Percentiles rank a stretch among this genome's conserved stretches.
Evolutionary conservation across 2,113 vertebrate species (phyloP).

Genomic region (Siphamia tubifer): DNA sequence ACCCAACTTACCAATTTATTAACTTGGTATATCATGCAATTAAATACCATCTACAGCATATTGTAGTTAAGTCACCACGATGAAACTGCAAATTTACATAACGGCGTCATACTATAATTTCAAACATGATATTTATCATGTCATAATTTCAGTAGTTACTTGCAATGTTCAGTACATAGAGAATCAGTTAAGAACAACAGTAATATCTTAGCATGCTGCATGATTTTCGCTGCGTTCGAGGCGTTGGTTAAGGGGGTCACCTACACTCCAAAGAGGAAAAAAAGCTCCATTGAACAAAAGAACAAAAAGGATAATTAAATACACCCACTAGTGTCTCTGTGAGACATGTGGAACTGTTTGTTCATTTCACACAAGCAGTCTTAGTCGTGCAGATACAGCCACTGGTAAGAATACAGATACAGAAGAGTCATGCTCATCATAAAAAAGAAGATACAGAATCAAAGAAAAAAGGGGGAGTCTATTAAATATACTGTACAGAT

Average conservation of each 20-base stretch:
- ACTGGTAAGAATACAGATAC: conserved; percentile 43
- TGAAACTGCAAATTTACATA: conserved; percentile 67
- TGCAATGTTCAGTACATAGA: conserved; percentile 64
- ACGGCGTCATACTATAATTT: conserved; percentile 47
- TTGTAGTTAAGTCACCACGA: conserved; percentile 68
- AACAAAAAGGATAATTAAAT: conserved; percentile 11
- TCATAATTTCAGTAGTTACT: conserved; percentile 53
- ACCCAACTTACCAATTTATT: conserved; percentile 53
- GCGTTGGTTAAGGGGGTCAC: conserved; percentile 18
- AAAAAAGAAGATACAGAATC: conserved; percentile 50
- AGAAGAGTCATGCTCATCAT: conserved; percentile 69
- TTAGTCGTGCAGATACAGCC: conserved; percentile 66
- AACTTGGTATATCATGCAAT: conserved; percentile 77
- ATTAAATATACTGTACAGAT: conserved; percentile 73
- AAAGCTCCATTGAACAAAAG: conserved; percentile 14
- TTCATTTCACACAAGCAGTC: conserved; percentile 47
- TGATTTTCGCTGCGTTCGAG: conserved; percentile 28
- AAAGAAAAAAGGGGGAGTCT: conserved; percentile 24
- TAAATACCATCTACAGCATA: conserved; percentile 66
- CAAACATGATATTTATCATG: conserved; percentile 34
- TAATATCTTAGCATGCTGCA: conserved; percentile 72
- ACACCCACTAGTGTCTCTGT: conserved; percentile 19
- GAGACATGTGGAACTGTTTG: conserved; percentile 22
- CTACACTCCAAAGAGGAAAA: conserved; percentile 38
- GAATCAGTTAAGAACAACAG: conserved; percentile 56